Evolutionary conservation across 1,140 invertebrate species (phyloP).

Genomic region (Pseudomyrmex flavicornis): DNA sequence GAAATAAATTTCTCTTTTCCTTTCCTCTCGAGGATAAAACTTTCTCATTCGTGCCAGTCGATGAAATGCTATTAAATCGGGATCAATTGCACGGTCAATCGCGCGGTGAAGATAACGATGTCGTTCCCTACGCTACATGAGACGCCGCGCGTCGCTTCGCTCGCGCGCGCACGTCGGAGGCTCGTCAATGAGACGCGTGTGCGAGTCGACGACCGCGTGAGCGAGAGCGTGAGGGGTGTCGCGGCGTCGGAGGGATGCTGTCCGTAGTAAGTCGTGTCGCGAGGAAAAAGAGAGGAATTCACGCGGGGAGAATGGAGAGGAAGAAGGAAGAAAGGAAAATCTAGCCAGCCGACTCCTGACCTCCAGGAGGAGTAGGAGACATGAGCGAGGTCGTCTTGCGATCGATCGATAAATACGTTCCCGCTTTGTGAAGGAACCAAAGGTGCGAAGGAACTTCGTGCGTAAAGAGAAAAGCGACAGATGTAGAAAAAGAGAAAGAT

Average conservation of each 20-base stretch:
- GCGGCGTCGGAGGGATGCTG: slow-evolving; percentile 48
- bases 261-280: slow-evolving; percentile 46
- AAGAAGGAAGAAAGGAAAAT: slow-evolving; percentile 61
- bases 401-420: slow-evolving; percentile 74
- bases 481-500: slow-evolving; percentile 37
- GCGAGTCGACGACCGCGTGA: slow-evolving; percentile 65
- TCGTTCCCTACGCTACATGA: not conserved
- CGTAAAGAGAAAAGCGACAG: not conserved
- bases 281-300: slow-evolving; percentile 43
- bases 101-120: not conserved
- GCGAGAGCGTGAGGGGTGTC: slow-evolving; percentile 42
- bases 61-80: not conserved
- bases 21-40: not conserved
- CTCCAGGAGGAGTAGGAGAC: slow-evolving; percentile 70
- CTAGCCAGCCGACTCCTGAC: slow-evolving; percentile 69
- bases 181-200: slow-evolving; percentile 56
- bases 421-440: slow-evolving; percentile 55
- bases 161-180: not conserved
- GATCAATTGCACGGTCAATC: slow-evolving; percentile 2
- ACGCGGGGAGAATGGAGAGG: not conserved
- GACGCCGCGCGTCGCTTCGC: slow-evolving; percentile 11
- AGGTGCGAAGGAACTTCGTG: slow-evolving; percentile 70
- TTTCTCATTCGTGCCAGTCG: not conserved
- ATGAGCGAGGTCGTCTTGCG: slow-evolving; percentile 71
- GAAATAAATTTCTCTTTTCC: not conserved